Conservation (phyloP, 1,140 invertebrate genomes). For the Lucilia sericata region DNA sequence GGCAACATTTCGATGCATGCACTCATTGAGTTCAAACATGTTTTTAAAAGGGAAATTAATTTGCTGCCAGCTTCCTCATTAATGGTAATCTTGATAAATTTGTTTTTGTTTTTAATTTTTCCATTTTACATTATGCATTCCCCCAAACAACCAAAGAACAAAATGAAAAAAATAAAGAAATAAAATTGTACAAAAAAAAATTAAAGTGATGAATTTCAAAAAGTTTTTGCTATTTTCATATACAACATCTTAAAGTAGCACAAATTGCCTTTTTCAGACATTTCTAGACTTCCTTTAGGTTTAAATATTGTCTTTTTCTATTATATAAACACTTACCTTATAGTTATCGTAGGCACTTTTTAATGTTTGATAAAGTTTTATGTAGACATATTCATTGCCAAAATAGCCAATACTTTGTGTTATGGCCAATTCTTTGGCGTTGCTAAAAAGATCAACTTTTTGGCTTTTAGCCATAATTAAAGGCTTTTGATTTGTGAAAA, state of each 20-base stretch:
- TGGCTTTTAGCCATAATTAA: constrained; percentile 66
- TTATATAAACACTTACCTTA: constrained; percentile 70
- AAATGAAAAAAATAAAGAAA: neutral
- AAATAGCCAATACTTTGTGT: constrained; percentile 73
- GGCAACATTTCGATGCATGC: constrained; percentile 58
- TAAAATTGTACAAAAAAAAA: constrained; percentile 7
- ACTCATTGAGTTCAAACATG: constrained; percentile 59
- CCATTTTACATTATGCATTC: neutral
- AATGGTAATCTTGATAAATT: constrained; percentile 73
- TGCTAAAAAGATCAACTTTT: constrained; percentile 50
- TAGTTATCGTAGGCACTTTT: constrained; percentile 82
- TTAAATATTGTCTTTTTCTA: no score
- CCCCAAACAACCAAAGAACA: constrained; percentile 1
- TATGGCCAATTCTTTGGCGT: constrained; percentile 52
- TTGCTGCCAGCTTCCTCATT: constrained; percentile 75
- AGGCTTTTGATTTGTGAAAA: constrained; percentile 76
- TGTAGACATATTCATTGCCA: constrained; percentile 77
- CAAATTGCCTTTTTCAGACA: no score
- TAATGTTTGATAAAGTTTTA: constrained; percentile 80
- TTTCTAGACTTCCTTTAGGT: no score
- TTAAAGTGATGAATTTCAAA: neutral
- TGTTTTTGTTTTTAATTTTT: neutral
- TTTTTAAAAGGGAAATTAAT: constrained; percentile 76
- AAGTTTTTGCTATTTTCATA: neutral
- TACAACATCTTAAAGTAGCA: neutral